Conservation (phyloP, 2,113 vertebrate genomes). For the Procavia capensis region DNA sequence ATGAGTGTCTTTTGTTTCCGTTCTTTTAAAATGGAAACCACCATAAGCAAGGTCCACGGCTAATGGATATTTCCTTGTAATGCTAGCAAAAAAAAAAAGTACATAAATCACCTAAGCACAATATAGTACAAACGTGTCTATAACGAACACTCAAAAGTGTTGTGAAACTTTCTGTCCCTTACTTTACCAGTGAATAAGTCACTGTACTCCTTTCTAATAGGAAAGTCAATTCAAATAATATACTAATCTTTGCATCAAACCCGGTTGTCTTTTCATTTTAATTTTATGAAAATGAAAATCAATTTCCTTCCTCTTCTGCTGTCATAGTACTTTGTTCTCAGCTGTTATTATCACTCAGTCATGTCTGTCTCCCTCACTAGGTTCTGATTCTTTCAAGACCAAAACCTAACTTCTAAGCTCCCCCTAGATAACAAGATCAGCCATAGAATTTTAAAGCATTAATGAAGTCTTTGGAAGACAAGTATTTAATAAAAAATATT, state of each 20-base stretch:
- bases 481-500: neutral
- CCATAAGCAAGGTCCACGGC: neutral
- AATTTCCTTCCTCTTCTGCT: neutral
- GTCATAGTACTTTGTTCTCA: neutral
- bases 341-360: neutral
- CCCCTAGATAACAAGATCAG: neutral
- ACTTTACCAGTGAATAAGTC: neutral
- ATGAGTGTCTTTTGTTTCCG: neutral
- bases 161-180: neutral
- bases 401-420: slow-evolving; percentile 10
- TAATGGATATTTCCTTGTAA: neutral
- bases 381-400: neutral
- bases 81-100: neutral
- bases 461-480: neutral
- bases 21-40: slow-evolving; percentile 39
- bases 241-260: neutral
- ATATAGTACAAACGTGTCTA: neutral
- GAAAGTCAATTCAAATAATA: slow-evolving; percentile 4
- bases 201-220: neutral
- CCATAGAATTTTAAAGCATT: neutral
- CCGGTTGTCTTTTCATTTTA: neutral
- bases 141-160: neutral
- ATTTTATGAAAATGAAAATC: neutral
- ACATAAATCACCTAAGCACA: neutral
- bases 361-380: neutral